Base-by-base conservation (phyloP, 1,140 invertebrate species). In the Drosophila sechellia region DNA sequence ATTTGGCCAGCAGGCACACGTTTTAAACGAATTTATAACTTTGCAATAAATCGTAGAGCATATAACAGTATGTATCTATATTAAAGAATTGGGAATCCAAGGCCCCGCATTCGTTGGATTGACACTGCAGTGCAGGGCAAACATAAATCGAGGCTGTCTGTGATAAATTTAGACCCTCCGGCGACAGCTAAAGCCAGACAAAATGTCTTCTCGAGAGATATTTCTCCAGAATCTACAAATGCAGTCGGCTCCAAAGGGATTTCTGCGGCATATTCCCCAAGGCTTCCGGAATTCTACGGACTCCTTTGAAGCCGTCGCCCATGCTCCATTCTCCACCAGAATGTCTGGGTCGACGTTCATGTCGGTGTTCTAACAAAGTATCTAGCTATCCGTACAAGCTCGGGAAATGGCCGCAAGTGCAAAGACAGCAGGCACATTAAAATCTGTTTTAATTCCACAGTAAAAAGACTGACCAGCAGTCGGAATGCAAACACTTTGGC, bases 141-240 rank as follows among this genome's bases (percentile, higher is more conserved):
- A 57, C 74, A 79, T 83, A 81, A 81, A 77, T 77, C 66, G 72
- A 45, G 35, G 35, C 68, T 63, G 79, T 78, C 79, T 83, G 75
- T 39, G 65, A 48, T 79, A 83, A 76, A 85, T 83, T 76, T 83
- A 83, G 79, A 79, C 20, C 49, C 39, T 73, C 48, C 20, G 79
- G 73, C 46, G 58, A 63, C 42, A 45, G 49, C 10, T n/a, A 34
- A 55, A 63, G 56, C 52, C 78, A 73, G 60, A 68, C 73, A 77
- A 78, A 68, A 72, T 61, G 70, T 84, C 76, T 70, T 61, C 39
- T 39, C 13, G 20, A 10, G n/a, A 73, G 40, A 59, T 39, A 72
- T 63, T 73, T 73, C 69, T 73, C 42, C 43, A 63, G 70, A 73
- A 61, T 73, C 59, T 48, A 53, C 48, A 61, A 73, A 61, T 63